phyloP scores from a whole-genome alignment of 2,888 invertebrate genomes.

The Eupithecia pulchellata region DNA sequence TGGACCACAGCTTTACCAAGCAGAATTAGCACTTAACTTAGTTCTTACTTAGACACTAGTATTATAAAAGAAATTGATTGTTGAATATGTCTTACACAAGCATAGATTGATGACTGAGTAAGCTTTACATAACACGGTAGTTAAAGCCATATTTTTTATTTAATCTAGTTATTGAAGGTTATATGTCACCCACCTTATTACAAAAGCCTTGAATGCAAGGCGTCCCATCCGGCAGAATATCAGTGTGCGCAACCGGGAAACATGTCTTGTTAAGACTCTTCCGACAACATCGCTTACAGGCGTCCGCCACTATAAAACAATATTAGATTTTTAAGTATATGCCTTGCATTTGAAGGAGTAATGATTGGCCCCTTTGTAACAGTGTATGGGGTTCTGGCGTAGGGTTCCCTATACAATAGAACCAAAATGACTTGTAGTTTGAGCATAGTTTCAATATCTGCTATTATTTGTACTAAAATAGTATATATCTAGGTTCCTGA shows the following conservation, averaged over 20 bases:
- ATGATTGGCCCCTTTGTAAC: too few relatives aligned
- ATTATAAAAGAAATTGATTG: not conserved
- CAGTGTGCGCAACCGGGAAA: conserved; percentile 94
- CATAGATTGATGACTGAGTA: too few relatives aligned
- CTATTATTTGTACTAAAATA: too few relatives aligned
- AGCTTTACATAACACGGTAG: not conserved
- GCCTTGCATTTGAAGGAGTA: too few relatives aligned
- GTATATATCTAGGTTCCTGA: too few relatives aligned
- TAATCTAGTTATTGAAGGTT: too few relatives aligned
- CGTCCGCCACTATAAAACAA: conserved; percentile 90
- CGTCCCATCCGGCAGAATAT: conserved; percentile 96
- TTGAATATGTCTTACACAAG: not conserved
- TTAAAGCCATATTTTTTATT: not conserved
- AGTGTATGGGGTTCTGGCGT: too few relatives aligned
- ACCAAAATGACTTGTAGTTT: too few relatives aligned
- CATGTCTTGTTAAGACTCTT: conserved; percentile 96
- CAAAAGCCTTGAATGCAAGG: conserved; percentile 99
- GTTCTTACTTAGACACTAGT: not conserved
- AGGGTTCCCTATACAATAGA: too few relatives aligned
- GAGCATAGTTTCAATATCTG: too few relatives aligned
- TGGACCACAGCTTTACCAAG: not conserved
- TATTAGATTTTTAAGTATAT: not conserved
- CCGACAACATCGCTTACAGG: conserved; percentile 97
- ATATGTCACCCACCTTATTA: conserved; percentile 87
- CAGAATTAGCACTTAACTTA: not conserved